phyloP scores from a whole-genome alignment of 1,140 invertebrate genomes.

The Diprion similis region DNA sequence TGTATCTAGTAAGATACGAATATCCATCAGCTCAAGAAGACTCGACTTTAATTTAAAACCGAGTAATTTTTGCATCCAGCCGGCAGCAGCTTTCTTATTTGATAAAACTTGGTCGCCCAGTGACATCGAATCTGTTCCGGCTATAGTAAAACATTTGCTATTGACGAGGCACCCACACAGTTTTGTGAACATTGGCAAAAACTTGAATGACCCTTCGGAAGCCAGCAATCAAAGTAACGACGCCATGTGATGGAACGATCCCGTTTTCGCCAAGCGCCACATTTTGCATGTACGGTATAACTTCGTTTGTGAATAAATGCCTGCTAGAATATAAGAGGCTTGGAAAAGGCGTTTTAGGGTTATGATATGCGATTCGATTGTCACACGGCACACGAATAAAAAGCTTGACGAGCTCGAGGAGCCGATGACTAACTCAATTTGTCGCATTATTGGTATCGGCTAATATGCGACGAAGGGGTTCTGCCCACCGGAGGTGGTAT shows the following conservation, averaged over 20 bases:
- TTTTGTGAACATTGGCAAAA: background rate
- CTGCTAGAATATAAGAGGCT: no score
- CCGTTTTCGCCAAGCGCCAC: background rate
- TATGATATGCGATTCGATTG: background rate
- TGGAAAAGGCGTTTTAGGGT: background rate
- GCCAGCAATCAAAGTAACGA: background rate
- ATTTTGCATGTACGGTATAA: no score
- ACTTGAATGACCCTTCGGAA: background rate
- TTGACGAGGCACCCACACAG: background rate
- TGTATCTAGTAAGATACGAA: no score
- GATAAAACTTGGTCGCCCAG: background rate
- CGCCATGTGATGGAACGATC: background rate
- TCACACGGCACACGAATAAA: background rate
- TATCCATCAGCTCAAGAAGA: no score
- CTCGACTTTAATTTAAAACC: no score
- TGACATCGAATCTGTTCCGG: background rate
- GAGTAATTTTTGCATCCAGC: no score
- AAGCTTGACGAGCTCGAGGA: conserved; percentile 42
- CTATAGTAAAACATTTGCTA: background rate
- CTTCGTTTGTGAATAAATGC: no score
- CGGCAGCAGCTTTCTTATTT: no score
- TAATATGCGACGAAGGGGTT: conserved; percentile 61
- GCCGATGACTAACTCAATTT: conserved; percentile 57
- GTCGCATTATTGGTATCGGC: conserved; percentile 64
- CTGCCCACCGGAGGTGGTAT: conserved; percentile 33